Conservation (phyloP, 2,888 invertebrate genomes). For the Ormyrus thymus region DNA sequence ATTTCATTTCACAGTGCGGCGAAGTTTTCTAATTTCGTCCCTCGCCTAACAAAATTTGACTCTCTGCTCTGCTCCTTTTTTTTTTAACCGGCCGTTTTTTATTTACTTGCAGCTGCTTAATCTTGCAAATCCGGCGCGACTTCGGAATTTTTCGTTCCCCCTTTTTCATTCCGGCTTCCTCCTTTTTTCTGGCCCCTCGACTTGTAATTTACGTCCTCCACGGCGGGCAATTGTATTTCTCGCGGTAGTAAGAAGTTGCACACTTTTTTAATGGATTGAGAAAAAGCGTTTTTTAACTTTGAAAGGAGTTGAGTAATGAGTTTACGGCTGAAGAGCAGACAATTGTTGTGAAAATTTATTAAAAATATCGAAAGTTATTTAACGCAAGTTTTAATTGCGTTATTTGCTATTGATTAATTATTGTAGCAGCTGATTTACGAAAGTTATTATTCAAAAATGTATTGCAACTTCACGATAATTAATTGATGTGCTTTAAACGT, state of each 20-base stretch:
- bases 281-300: background rate
- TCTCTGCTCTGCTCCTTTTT: too few species aligned
- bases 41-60: slow-evolving; percentile 41
- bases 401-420: too few species aligned
- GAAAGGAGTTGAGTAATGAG: slow-evolving; percentile 1
- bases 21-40: background rate
- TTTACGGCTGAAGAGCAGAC: background rate
- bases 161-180: background rate
- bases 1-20: background rate
- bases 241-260: background rate
- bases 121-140: slow-evolving; percentile 4
- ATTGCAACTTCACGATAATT: too few species aligned
- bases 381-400: too few species aligned
- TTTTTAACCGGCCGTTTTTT: background rate
- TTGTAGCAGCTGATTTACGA: too few species aligned
- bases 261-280: too few species aligned
- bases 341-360: background rate
- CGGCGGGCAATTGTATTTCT: background rate
- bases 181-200: background rate
- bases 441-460: too few species aligned
- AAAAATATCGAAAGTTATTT: too few species aligned
- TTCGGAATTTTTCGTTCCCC: background rate
- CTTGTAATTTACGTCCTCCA: background rate
- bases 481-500: too few species aligned
- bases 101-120: background rate